Base-by-base conservation (phyloP, 1,140 invertebrate genomes). In the Saccostrea echinata region DNA sequence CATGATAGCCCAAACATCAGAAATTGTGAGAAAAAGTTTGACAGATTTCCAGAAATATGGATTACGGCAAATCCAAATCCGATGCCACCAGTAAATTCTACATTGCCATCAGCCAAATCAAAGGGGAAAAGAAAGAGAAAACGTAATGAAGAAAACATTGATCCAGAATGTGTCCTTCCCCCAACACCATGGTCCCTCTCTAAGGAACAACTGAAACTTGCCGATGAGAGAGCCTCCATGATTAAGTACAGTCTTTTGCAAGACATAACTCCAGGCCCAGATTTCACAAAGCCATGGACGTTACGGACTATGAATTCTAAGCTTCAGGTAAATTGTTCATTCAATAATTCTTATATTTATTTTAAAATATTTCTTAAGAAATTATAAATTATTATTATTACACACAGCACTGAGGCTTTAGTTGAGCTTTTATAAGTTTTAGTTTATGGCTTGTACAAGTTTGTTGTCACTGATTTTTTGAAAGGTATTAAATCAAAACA, bases 231-330 rank as follows among this genome's bases (percentile, higher is more conserved):
- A 83, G 81, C 81, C 12, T 12, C 27, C 2, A 43, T 12, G 18
- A 43, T 83, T 8, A 83, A 33, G 13, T 83, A 83, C 81, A n/a
- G 33, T 18, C 33, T n/a, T 43, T 30, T 21, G 3, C 21, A 43
- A n/a, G 35, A 83, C 9, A 80, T 80, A 16, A 24, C 71, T 24
- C 71, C 71, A 0, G 71, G 71, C 6, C 71, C 35, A 33, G 30
- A 83, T 51, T 83, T 83, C 16, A 43, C 81, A 33, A 83, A 51
- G 51, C 30, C 30, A 43, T 83, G 81, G 81, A 83, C 81, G 18
- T 35, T 83, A n/a, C 30, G 81, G 8, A 83, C 81, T 4, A 83
- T 83, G 81, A 33, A 83, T 83, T 30, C 8, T n/a, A 51, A 83
- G 51, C 30, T 43, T 43, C 81, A 83, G 81, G 81, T 83, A 43